Percentiles rank a stretch among this genome's conserved stretches.
Evolutionary conservation across 2,797 vertebrate species (phyloP).

Genomic region (Melopsittacus undulatus): DNA sequence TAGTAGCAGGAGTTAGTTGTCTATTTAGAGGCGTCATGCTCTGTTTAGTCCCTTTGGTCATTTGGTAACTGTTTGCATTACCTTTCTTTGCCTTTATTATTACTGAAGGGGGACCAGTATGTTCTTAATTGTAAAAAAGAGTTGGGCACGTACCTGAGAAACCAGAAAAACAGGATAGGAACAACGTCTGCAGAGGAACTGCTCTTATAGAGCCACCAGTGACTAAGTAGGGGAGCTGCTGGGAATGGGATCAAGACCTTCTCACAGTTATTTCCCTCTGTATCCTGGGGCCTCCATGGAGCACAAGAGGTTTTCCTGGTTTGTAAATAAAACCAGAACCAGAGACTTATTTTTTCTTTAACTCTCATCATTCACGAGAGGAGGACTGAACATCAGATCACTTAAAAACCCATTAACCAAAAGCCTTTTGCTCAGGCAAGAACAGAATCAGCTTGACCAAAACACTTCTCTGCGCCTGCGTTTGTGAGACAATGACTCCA

Average conservation of each 20-base stretch:
- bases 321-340: not conserved
- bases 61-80: conserved; percentile 47
- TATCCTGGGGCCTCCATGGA: rapidly evolving
- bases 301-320: not conserved
- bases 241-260: not conserved
- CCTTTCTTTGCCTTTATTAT: conserved; percentile 27
- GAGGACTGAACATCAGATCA: not conserved
- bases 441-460: conserved; percentile 20
- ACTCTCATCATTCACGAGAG: not conserved
- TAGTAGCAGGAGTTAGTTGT: not conserved
- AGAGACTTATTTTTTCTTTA: not conserved
- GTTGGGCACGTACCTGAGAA: conserved; percentile 31
- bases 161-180: conserved; percentile 54
- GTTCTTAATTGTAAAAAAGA: conserved; percentile 15
- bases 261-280: not conserved
- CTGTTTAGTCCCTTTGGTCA: not conserved
- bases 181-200: not conserved
- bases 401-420: conserved; percentile 23
- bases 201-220: not conserved
- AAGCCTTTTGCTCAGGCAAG: not conserved
- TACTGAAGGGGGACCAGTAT: not conserved
- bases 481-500: conserved; percentile 32
- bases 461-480: not conserved
- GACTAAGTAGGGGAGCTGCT: not conserved
- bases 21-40: not conserved